A percentile compares a stretch with the other conserved stretches of the same genome.
phyloP scores from a whole-genome alignment of 35 echinoderm and acorn worm genomes.

The Apostichopus californicus region DNA sequence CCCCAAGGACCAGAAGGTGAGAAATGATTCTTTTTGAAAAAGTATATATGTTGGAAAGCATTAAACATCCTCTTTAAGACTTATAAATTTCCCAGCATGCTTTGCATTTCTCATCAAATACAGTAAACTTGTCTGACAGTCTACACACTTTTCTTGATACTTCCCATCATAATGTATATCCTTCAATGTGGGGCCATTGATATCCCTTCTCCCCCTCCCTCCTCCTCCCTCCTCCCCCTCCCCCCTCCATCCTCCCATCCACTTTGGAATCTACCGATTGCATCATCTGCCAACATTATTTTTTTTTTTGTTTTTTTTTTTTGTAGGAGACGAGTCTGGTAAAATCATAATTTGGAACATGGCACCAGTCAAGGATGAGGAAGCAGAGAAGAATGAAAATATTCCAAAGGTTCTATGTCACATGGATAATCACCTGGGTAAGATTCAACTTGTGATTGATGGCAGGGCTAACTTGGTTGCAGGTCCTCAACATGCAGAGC shows the following conservation, averaged over 20 bases:
- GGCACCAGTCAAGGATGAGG: slow-evolving; percentile 87
- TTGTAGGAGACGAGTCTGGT: slow-evolving; percentile 96
- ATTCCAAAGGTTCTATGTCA: slow-evolving; percentile 93
- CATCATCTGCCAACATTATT: neutral
- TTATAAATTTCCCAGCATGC: too few relatives aligned
- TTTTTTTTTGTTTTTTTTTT: neutral
- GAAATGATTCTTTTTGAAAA: too few relatives aligned
- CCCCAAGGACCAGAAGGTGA: too few relatives aligned
- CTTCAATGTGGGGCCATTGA: neutral
- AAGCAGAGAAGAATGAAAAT: slow-evolving; percentile 95
- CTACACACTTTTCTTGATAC: neutral
- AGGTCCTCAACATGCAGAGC: too few relatives aligned
- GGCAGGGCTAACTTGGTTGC: too few relatives aligned
- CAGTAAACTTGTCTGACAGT: too few relatives aligned
- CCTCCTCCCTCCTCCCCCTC: too few relatives aligned
- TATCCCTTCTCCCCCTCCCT: too few relatives aligned
- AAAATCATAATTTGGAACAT: slow-evolving; percentile 96
- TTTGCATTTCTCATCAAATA: too few relatives aligned
- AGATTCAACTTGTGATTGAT: slow-evolving; percentile 4
- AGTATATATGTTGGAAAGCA: too few relatives aligned
- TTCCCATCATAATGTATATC: neutral
- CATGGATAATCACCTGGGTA: slow-evolving; percentile 98
- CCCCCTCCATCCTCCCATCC: neutral
- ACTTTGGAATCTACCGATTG: too few relatives aligned
- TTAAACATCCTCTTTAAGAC: too few relatives aligned